Base-by-base conservation (phyloP, 2,113 vertebrate genomes). In the Sinocyclocheilus rhinocerous region DNA sequence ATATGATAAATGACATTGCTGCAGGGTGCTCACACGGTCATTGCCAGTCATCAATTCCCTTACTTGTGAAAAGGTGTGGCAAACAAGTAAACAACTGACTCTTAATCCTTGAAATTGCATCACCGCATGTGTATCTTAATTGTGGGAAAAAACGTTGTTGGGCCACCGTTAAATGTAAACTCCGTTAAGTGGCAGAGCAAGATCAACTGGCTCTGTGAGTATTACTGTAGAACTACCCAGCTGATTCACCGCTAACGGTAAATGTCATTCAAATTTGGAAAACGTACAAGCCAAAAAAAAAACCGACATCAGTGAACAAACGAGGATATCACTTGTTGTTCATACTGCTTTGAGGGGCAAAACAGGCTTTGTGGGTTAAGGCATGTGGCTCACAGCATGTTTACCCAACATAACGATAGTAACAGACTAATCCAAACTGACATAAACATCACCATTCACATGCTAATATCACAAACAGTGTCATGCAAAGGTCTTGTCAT, bases 241-340 rank as follows among this genome's bases (percentile, higher is more conserved):
- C 94, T 95, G 94, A 94, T 94, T 93, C 92, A 93, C 72, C 90
- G 81, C 89, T 95, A 95, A 95, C 95, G 92, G 94, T 95, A 94
- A 94, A 33, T 90, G 89, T 92, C 93, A 93, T 93, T 93, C 91
- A 94, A 91, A 92, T 91, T 86, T 36, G 65, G 20, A 81, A 85
- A 78, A 85, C n/a, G n/a, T n/a, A n/a, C n/a, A n/a, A n/a, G n/a
- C n/a, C n/a, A n/a, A n/a, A n/a, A n/a, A n/a, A n/a, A n/a, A n/a
- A n/a, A 67, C 13, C 67, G 36, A n/a, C 39, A 81, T 69, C 16
- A 11, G 29, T 42, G 33, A 72, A 15, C 26, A 57, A 55, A 72
- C 55, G 26, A 36, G 13, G 48, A 72, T 83, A 70, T 83, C 67
- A 22, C 45, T 82, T 83, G 79, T 81, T 50, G 45, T 83, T 83